Evolutionary conservation across 2,888 invertebrate species (phyloP), one percentile per base, ranked within the genome.

Genomic region (Mayetiola destructor): DNA sequence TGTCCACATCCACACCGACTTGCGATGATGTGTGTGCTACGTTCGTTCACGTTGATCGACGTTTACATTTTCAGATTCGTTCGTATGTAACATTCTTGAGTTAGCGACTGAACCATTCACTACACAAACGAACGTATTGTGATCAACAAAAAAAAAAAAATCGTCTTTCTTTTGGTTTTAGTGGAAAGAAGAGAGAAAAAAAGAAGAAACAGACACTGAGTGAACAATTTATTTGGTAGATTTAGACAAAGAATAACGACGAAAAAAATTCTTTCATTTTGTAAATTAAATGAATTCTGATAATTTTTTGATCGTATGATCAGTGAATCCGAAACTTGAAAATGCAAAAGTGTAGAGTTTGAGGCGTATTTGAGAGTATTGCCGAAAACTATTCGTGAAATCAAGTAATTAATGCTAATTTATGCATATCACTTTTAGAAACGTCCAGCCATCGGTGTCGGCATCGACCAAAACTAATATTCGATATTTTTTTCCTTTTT

Each of bases 21-120:
- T 10, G 12, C 4, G 3, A 18, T 6, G 20, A 20, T 12, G 40
- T 18, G 21, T 9, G 23, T 23, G 23, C n/a, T n/a, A n/a, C n/a
- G n/a, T n/a, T n/a, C n/a, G n/a, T n/a, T n/a, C n/a, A n/a, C n/a
- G n/a, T n/a, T 48, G 23, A 27, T 48, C 48, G 27, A 12, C 48
- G 29, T 48, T 48, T 48, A 48, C 48, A 48, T 48, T 48, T 48
- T 48, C 48, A 48, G 48, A 48, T 48, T 48, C 48, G 48, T 48
- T 48, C 27, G 48, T 48, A 48, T 48, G 48, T 48, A 48, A 48
- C 48, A 48, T 48, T 48, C 48, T 48, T 48, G 48, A 48, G 48
- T 27, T 48, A 27, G 27, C 48, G 23, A 27, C 27, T 27, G 48
- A 48, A 9, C 48, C 20, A 48, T 48, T 48, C 48, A 27, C 27